Base-by-base conservation (phyloP, 1,140 invertebrate species). In the Zaprionus davidi region DNA sequence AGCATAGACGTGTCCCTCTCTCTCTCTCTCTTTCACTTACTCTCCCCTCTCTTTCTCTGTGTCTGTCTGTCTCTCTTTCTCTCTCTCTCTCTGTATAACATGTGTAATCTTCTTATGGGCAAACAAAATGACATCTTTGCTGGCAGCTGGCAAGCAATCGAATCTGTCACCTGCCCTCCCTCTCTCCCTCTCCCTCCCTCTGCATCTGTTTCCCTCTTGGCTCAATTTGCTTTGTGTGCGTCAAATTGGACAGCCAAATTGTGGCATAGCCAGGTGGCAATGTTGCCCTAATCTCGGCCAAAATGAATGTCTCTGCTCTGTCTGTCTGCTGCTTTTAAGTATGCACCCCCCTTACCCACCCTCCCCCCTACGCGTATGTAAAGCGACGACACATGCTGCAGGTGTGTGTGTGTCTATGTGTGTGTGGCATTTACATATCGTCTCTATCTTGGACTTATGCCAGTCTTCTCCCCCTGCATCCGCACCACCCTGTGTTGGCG, bases 371-470 rank as follows among this genome's bases (percentile, higher is more conserved):
- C 34, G 11, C 6, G 4, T 20, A 36, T 44, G 62, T 73, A 78
- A 83, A 88, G 84, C 82, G 81, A 88, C 83, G 77, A 87, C 84
- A 87, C 84, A 87, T 87, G 84, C 51, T 62, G 38, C 53, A 22
- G 22, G 22, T 56, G 34, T 56, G 24, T 28, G 20, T 38, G 20
- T 26, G 49, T n/a, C n/a, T n/a, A n/a, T 24, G 62, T 64, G 28
- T 64, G 62, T 65, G 77, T 76, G 73, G 83, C 78, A 87, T 88
- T 87, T 88, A 84, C 83, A 87, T 87, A 87, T 87, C 83, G 83
- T 84, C 83, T 88, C 80, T 81, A 87, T 87, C 83, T 87, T 87
- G 78, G 83, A 83, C 83, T 87, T 80, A 88, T 87, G 76, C 82
- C 82, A 86, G 82, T 64, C 75, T 53, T 44, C 24, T n/a, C 31